Evolutionary conservation across 2,113 vertebrate species (phyloP).

Genomic region (Rhodinocichla rosea): DNA sequence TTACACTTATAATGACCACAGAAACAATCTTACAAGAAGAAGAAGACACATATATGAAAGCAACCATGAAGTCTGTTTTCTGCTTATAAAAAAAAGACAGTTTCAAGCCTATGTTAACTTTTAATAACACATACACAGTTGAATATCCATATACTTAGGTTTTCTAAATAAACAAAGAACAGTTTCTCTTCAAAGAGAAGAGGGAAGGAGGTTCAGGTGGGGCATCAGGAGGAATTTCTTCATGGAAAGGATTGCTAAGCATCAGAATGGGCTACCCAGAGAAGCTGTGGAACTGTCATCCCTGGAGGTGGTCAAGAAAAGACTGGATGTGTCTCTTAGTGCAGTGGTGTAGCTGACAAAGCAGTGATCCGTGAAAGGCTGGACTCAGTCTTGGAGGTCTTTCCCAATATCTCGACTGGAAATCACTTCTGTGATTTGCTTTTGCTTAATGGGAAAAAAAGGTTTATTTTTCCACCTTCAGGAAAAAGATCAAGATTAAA

Average conservation of each 20-base stretch:
- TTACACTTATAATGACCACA: neutral
- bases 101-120: neutral
- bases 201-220: neutral
- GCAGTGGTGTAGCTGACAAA: neutral
- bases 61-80: neutral
- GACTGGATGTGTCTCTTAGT: neutral
- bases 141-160: neutral
- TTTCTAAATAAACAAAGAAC: neutral
- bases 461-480: neutral
- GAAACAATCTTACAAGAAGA: neutral
- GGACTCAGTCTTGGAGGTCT: neutral
- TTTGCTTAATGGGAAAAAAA: neutral
- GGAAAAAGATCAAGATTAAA: neutral
- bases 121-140: neutral
- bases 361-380: accelerated
- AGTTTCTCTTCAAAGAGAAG: neutral
- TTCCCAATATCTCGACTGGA: neutral
- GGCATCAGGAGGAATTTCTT: neutral
- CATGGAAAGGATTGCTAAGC: neutral
- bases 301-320: neutral
- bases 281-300: accelerated
- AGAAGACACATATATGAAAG: neutral
- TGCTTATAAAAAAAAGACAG: neutral
- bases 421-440: neutral
- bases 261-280: neutral